These are phyloP conservation scores for Apus apus DNA, from an alignment of 2,113 vertebrate genomes.

Conservation along the genomic window DNA sequence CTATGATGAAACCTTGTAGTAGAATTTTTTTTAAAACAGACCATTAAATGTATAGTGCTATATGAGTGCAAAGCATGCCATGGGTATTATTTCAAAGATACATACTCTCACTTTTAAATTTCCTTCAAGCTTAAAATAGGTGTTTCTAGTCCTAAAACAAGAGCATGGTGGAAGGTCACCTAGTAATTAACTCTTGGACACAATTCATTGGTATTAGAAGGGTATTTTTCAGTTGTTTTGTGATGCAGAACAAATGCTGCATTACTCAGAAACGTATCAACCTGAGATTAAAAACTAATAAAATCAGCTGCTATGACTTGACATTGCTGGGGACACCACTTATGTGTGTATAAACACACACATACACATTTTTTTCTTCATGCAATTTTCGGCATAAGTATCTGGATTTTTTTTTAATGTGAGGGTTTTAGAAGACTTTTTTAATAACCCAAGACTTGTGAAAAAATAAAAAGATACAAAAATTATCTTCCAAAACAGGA, in stretches of 20 bases:
- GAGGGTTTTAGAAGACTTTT: not conserved
- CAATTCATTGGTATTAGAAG: constrained; percentile 63
- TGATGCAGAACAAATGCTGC: constrained; percentile 71
- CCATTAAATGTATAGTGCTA: not conserved
- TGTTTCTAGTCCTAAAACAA: constrained; percentile 30
- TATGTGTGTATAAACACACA: not conserved
- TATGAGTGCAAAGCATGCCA: not conserved
- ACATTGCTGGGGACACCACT: constrained; percentile 1
- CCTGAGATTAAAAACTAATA: constrained; percentile 53
- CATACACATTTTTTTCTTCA: not conserved
- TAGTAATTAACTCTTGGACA: constrained; percentile 65
- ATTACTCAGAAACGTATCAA: constrained; percentile 70
- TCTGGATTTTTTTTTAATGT: not conserved
- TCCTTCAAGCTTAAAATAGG: not conserved
- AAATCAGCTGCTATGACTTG: constrained; percentile 20
- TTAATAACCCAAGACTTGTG: not conserved
- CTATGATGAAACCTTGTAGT: not conserved
- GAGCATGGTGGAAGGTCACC: constrained; percentile 37
- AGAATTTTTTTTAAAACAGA: not conserved
- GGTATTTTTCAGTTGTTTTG: constrained; percentile 64
- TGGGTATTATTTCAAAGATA: not conserved
- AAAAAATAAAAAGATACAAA: not conserved
- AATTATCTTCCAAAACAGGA: not conserved
- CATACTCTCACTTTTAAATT: not conserved
- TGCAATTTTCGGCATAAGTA: not conserved